Evolutionary conservation across 1,140 invertebrate genomes (phyloP).

Genomic region (Idris sp.): DNA sequence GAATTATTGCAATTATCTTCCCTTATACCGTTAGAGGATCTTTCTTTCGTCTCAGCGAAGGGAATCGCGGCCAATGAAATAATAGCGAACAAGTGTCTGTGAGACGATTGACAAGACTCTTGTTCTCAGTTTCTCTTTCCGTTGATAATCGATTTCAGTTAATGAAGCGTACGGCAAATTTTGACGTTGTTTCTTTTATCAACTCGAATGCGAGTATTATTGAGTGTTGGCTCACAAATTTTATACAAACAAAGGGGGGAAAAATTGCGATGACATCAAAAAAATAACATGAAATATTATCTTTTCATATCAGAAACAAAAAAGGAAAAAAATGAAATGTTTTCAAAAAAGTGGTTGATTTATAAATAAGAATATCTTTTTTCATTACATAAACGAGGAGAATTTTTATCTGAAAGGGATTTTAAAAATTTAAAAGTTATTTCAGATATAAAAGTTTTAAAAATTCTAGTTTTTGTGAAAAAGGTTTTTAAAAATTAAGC

Average conservation of each 20-base stretch:
- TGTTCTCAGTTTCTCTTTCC: slow-evolving; percentile 60
- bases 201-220: slow-evolving; percentile 7
- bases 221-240: not conserved
- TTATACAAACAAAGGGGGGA: not conserved
- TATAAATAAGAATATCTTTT: too few species aligned
- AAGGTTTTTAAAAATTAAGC: too few species aligned
- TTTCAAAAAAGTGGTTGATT: too few species aligned
- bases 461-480: too few species aligned
- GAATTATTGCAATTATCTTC: slow-evolving; percentile 63
- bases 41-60: slow-evolving; percentile 45
- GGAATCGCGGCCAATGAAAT: slow-evolving; percentile 56
- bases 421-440: too few species aligned
- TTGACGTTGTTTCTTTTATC: slow-evolving; percentile 31
- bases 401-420: too few species aligned
- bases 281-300: too few species aligned
- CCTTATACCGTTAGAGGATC: slow-evolving; percentile 56
- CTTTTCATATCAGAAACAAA: too few species aligned
- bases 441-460: too few species aligned
- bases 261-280: too few species aligned
- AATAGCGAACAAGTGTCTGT: slow-evolving; percentile 43
- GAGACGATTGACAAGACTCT: slow-evolving; percentile 52
- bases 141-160: slow-evolving; percentile 53
- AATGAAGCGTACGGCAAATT: slow-evolving; percentile 39
- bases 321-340: too few species aligned
- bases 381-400: too few species aligned